These are phyloP conservation scores for Caloenas nicobarica DNA, from an alignment of 2,113 vertebrate genomes.

Conservation along the genomic window DNA sequence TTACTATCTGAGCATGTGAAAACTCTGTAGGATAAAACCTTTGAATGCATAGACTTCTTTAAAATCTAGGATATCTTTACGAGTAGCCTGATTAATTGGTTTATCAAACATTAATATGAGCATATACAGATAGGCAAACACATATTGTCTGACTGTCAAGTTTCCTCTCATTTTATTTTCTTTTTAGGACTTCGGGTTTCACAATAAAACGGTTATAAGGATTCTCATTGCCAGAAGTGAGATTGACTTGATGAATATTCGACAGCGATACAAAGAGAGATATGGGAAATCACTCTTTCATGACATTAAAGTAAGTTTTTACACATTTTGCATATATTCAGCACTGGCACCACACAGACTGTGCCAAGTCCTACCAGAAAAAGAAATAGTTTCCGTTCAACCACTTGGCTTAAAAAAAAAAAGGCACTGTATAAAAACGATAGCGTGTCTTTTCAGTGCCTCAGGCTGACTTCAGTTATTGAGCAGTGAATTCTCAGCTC, in stretches of 20 bases:
- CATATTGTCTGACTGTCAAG: background rate
- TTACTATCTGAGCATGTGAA: background rate
- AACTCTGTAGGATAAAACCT: background rate
- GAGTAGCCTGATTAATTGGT: background rate
- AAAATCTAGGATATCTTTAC: background rate
- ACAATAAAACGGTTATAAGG: conserved; percentile 82
- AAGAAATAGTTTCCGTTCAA: background rate
- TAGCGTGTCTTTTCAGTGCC: background rate
- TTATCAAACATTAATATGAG: background rate
- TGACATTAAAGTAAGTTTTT: conserved; percentile 78
- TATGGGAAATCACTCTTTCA: conserved; percentile 80
- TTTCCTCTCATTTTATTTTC: background rate
- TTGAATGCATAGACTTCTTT: background rate
- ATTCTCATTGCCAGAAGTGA: conserved; percentile 82
- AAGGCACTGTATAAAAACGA: background rate
- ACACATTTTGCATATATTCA: background rate
- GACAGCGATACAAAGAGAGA: conserved; percentile 78
- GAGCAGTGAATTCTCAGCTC: background rate
- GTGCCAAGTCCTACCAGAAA: background rate
- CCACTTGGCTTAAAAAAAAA: background rate
- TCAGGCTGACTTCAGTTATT: background rate
- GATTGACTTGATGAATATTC: conserved; percentile 78
- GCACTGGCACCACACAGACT: background rate
- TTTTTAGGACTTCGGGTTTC: conserved; percentile 80
- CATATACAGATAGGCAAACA: background rate